Conservation (phyloP, 1,140 invertebrate species). For the Drosophila asahinai region DNA sequence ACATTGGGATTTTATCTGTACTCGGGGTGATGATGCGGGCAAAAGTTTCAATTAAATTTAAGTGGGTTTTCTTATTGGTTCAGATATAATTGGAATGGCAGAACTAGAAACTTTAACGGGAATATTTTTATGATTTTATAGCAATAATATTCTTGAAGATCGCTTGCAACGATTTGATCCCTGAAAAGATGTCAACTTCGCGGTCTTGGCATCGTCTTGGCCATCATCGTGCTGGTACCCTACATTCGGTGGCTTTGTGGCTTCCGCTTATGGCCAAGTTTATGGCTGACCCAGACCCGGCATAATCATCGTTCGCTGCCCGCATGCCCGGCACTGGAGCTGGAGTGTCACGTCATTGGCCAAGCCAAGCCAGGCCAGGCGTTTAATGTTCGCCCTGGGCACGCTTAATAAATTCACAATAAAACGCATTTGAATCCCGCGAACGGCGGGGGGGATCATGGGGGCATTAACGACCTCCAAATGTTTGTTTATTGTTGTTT, state of each 20-base stretch:
- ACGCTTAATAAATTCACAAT: constrained; percentile 82
- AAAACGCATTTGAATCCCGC: constrained; percentile 77
- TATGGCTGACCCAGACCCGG: constrained; percentile 50
- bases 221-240: constrained; percentile 24
- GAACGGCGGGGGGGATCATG: constrained; percentile 20
- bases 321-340: constrained; percentile 11
- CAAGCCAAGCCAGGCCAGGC: constrained; percentile 12
- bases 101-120: neutral
- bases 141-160: neutral
- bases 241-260: constrained; percentile 29
- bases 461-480: constrained; percentile 41
- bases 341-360: constrained; percentile 47
- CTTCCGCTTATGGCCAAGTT: constrained; percentile 61
- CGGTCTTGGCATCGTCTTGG: neutral
- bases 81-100: too few relatives aligned
- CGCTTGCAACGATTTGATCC: neutral
- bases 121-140: neutral
- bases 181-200: constrained; percentile 2
- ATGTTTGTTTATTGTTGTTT: constrained; percentile 37
- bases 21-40: neutral
- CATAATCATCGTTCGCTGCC: constrained; percentile 22
- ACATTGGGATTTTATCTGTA: constrained; percentile 9
- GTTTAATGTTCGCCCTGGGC: constrained; percentile 76
- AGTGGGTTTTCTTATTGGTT: neutral
- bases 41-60: constrained; percentile 6